Base-by-base conservation (phyloP, 2,113 vertebrate species). In the Lota lota region DNA sequence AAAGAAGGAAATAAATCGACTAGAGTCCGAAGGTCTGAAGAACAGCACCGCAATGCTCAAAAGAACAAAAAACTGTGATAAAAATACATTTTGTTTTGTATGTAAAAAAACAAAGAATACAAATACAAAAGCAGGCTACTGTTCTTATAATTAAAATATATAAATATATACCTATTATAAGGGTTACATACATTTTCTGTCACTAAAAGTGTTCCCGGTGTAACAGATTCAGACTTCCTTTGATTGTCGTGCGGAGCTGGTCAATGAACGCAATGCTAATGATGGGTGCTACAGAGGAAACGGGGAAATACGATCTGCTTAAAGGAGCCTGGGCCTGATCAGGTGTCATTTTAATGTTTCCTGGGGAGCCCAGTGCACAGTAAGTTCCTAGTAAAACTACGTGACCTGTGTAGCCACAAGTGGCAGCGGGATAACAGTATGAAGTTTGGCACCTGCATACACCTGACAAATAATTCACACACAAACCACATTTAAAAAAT, bases 301-400 rank as follows among this genome's bases (percentile, higher is more conserved):
- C 40, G 10, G 40, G 40, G 40, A 10, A 47, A 47, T 11, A 11
- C 10, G 40, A 47, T 66, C 47, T 16, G 60, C 22, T 56, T 20
- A 33, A 19, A 63, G 21, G 61, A 62, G 28, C 16, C 54, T 22
- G 70, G 28, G 63, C n/a, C 56, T 50, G 61, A 74, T 74, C 64
- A 67, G 59, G 56, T 79, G 67, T 80, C 66, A 22, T 77, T 83
- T 78, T 73, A 82, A 80, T 72, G 70, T 77, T 61, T 67, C 56
- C 66, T 72, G 62, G 75, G 67, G 24, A 60, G 20, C 18, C 0
- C 6, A 61, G 56, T 64, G 76, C 22, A 28, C 72, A 51, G 60
- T 20, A 72, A 68, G 66, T 69, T 79, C 64, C 22, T 47, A 17
- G 47, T 74, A 61, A 75, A 69, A 57, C 12, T 22, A 0, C 16